A percentile compares a stretch with the other conserved stretches of the same genome.
These are phyloP conservation scores for Tupaia chinensis DNA, from an alignment of 2,113 vertebrate species.

Conservation along the genomic window DNA sequence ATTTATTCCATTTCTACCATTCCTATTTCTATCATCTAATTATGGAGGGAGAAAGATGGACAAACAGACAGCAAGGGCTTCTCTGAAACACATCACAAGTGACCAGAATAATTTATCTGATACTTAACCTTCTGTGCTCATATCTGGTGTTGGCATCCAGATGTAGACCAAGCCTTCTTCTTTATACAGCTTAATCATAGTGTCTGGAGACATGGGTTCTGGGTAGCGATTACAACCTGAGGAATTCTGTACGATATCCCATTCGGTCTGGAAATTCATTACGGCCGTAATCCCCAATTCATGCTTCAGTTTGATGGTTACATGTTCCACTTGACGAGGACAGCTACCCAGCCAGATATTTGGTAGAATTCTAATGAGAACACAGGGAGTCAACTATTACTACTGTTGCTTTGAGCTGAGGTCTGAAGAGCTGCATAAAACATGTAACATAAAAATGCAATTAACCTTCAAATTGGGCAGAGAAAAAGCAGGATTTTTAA, in stretches of 20 bases:
- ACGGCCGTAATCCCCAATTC: slow-evolving; percentile 95
- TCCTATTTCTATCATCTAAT: not conserved
- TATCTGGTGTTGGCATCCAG: slow-evolving; percentile 97
- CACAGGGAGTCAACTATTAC: slow-evolving; percentile 28
- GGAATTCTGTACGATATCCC: slow-evolving; percentile 95
- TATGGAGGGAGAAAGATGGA: not conserved
- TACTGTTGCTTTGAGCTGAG: not conserved
- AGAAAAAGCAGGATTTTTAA: not conserved
- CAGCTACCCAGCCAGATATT: slow-evolving; percentile 97
- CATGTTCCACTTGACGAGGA: slow-evolving; percentile 95
- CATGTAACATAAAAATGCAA: not conserved
- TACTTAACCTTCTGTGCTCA: slow-evolving; percentile 97
- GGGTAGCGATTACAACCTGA: slow-evolving; percentile 92
- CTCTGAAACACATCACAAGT: not conserved
- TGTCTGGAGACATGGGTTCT: slow-evolving; percentile 92
- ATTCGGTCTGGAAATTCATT: slow-evolving; percentile 98
- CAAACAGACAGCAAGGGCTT: not conserved
- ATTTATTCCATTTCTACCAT: slow-evolving; percentile 1
- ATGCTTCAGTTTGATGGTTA: slow-evolving; percentile 95
- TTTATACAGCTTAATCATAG: slow-evolving; percentile 94
- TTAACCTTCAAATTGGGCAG: not conserved
- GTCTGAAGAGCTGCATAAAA: not conserved
- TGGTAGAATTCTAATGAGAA: slow-evolving; percentile 92
- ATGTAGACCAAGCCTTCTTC: slow-evolving; percentile 94
- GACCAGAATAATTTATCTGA: not conserved